Percentiles rank a stretch among this genome's conserved stretches.
Evolutionary conservation across 2,113 vertebrate species (phyloP).

Genomic region (Calcarius ornatus): DNA sequence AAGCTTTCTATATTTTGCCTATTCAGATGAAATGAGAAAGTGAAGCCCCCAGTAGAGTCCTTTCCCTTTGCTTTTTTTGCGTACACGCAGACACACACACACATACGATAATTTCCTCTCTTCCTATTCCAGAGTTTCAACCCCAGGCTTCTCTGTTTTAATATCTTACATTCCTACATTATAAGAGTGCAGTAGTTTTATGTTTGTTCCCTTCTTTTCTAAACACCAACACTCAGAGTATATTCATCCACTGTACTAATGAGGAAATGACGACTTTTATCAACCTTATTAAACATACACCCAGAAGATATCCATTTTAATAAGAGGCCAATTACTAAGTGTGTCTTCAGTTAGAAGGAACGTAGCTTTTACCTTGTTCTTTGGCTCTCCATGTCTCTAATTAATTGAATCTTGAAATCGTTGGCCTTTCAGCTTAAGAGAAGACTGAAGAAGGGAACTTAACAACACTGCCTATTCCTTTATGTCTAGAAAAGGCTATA

Average conservation of each 20-base stretch:
- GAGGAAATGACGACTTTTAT: constrained; percentile 83
- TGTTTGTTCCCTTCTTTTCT: constrained; percentile 72
- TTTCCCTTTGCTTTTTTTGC: constrained; percentile 1
- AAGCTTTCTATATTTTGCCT: constrained; percentile 61
- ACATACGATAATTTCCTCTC: background rate
- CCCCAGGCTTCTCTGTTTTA: constrained; percentile 40
- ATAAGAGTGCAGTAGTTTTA: constrained; percentile 67
- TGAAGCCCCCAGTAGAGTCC: constrained; percentile 22
- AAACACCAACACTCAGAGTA: constrained; percentile 39
- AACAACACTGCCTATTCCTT: constrained; percentile 85
- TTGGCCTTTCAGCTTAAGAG: constrained; percentile 84
- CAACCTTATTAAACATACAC: constrained; percentile 82
- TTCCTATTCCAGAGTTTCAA: constrained; percentile 16
- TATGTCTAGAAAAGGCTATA: constrained; percentile 76
- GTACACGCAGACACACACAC: background rate
- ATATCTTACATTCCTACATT: constrained; percentile 69
- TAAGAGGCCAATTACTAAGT: constrained; percentile 84
- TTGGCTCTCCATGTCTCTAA: constrained; percentile 83
- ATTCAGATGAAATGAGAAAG: constrained; percentile 47
- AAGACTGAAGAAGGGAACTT: constrained; percentile 82
- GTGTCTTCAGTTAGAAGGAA: constrained; percentile 82
- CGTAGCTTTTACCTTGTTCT: constrained; percentile 83
- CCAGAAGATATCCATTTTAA: constrained; percentile 82
- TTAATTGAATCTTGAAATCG: constrained; percentile 85
- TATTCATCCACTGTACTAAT: constrained; percentile 76